phyloP scores from a whole-genome alignment of 2,888 invertebrate species.

The Lepidonotus clava region DNA sequence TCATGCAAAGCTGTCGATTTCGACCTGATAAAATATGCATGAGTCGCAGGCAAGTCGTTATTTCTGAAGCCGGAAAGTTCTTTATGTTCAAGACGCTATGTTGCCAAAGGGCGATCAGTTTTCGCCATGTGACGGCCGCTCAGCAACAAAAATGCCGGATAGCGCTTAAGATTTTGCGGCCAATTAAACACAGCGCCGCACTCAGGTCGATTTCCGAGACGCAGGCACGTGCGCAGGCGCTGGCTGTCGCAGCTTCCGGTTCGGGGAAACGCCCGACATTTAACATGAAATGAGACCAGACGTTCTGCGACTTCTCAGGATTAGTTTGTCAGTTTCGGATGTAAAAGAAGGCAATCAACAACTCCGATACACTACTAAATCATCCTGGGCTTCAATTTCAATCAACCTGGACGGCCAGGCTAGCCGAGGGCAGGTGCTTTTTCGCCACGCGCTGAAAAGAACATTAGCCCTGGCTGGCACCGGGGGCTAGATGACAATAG shows the following conservation, averaged over 20 bases:
- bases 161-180: slow-evolving; percentile 54
- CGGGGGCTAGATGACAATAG: slow-evolving; percentile 48
- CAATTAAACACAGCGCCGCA: slow-evolving; percentile 53
- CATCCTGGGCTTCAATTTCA: slow-evolving; percentile 51
- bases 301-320: slow-evolving; percentile 35
- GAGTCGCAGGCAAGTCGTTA: slow-evolving; percentile 48
- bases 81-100: slow-evolving; percentile 48
- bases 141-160: slow-evolving; percentile 50
- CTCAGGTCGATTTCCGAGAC: slow-evolving; percentile 45
- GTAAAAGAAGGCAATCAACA: slow-evolving; percentile 51
- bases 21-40: slow-evolving; percentile 47
- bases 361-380: slow-evolving; percentile 54
- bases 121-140: slow-evolving; percentile 20
- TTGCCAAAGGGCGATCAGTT: slow-evolving; percentile 48
- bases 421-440: slow-evolving; percentile 49
- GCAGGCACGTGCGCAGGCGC: slow-evolving; percentile 44
- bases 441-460: slow-evolving; percentile 52
- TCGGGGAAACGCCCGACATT: slow-evolving; percentile 47
- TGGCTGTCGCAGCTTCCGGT: slow-evolving; percentile 49
- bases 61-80: slow-evolving; percentile 51
- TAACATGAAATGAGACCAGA: slow-evolving; percentile 54
- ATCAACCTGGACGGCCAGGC: slow-evolving; percentile 30
- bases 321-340: slow-evolving; percentile 53
- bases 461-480: slow-evolving; percentile 40
- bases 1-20: slow-evolving; percentile 52